Base-by-base conservation (phyloP, 1,140 invertebrate genomes). In the Littorina saxatilis region DNA sequence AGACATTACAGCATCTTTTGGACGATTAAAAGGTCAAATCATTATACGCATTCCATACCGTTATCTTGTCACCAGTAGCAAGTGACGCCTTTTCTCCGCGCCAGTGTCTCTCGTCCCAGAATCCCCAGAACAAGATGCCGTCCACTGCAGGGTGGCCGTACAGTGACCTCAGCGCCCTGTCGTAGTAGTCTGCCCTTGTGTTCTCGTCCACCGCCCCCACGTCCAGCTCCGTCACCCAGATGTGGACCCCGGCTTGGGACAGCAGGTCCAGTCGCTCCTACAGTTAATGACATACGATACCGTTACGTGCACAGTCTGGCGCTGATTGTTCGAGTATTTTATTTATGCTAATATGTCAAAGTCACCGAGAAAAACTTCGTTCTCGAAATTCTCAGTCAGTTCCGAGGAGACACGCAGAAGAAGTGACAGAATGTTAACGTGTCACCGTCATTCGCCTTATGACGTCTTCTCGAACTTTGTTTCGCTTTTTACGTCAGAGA, bases 211-310 rank as follows among this genome's bases (percentile, higher is more conserved):
- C 23, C 15, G 77, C 78, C 0, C 39, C 23, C 7, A 88, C 40
- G 40, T 86, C 83, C 40, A 91, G 68, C 75, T 91, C 90, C 7
- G 90, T 90, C n/a, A 89, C 85, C 88, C 88, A 91, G n/a, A 91
- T 84, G 15, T 88, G 89, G 0, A 90, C 66, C 13, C 86, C 86
- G n/a, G 87, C 82, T 13, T 86, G 63, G 17, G 87, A 87, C 13
- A 90, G 66, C 13, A 78, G 79, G 55, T 90, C 89, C 0, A 91
- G 77, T 9, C 87, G 77, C 50, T 80, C 63, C 88, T 90, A 66
- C n/a, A 80, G 61, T 15, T n/a, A n/a, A n/a, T n/a, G n/a, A n/a
- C n/a, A n/a, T n/a, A n/a, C n/a, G n/a, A n/a, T n/a, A n/a, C n/a
- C 40, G 75, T 27, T 35, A 39, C 35, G 35, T 72, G 35, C 43